Evolutionary conservation across 2,888 invertebrate genomes (phyloP), one percentile per base, ranked within the genome.

Genomic region (Zaprionus bogoriensis): DNA sequence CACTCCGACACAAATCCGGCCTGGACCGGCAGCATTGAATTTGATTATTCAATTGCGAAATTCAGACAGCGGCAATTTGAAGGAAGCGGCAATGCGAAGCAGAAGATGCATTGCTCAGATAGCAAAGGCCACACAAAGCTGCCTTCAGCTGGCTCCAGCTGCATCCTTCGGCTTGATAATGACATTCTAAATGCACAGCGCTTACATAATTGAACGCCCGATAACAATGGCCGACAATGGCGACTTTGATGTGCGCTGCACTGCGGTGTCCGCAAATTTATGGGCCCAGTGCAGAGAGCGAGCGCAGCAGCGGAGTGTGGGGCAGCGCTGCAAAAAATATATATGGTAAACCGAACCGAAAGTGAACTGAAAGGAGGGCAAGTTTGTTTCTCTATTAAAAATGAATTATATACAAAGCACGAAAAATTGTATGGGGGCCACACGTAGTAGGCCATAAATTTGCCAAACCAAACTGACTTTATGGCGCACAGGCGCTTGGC

Each of bases 41-140:
- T 68, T 79, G 80, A 85, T 85, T 81, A 85, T 81, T 81, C 80
- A 81, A 85, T 81, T 85, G 83, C 73, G 41, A 85, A 82, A 69
- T 73, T 66, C 59, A 50, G 79, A 78, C 80, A 78, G 76, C 76
- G 58, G 72, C 67, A 45, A 74, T 78, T 77, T 22, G 59, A 53
- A 58, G 78, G 82, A 81, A 84, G 63, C 61, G 69, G 48, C 44
- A 51, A n/a, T n/a, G n/a, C n/a, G n/a, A n/a, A n/a, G n/a, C n/a
- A n/a, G n/a, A n/a, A 63, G 78, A 79, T 84, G 82, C 76, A 78
- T 75, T 62, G 52, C 85, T 12, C 44, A 57, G 74, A 76, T 77
- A 78, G 30, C 63, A 65, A 51, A 67, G 59, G 66, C 44, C 59
- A 42, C 38, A 54, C 57, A 58, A 50, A 45, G 46, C 30, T 32